Evolutionary conservation across 2,888 invertebrate genomes (phyloP).

Genomic region (Cecidostiba fungosa): DNA sequence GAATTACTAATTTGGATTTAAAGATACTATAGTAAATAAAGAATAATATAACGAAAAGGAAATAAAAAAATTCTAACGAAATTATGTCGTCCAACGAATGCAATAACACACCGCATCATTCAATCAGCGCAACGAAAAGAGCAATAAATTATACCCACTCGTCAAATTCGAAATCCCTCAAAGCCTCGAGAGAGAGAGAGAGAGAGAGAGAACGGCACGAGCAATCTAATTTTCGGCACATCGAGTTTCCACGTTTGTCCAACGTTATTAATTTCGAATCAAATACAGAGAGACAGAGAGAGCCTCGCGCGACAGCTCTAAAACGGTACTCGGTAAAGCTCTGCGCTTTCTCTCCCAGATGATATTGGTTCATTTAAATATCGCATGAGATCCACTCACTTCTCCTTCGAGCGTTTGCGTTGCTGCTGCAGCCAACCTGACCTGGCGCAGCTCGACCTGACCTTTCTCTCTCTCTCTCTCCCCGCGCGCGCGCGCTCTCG

Average conservation of each 20-base stretch:
- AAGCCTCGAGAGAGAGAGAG: background rate
- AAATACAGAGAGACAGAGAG: conserved; percentile 6
- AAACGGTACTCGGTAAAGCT: background rate
- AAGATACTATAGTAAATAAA: no score
- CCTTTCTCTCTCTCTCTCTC: conserved; percentile 59
- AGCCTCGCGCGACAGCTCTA: background rate
- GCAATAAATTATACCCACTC: no score
- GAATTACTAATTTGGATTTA: no score
- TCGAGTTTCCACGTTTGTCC: conserved; percentile 17
- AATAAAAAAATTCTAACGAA: background rate
- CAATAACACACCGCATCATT: background rate
- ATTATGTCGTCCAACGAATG: no score
- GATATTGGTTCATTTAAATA: conserved; percentile 57
- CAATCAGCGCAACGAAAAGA: background rate
- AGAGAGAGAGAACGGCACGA: background rate
- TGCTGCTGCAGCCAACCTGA: background rate
- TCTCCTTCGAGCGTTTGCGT: background rate
- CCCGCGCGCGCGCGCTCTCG: background rate
- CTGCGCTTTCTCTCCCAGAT: background rate
- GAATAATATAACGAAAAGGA: background rate
- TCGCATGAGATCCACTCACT: conserved; percentile 18
- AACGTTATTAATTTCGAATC: conserved; percentile 48
- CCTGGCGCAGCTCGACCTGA: background rate
- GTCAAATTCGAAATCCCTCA: conserved; percentile 12
- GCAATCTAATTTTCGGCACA: conserved; percentile 14